These are phyloP conservation scores for Chalcosyrphus nemorum DNA, from an alignment of 2,888 invertebrate species.

Conservation along the genomic window DNA sequence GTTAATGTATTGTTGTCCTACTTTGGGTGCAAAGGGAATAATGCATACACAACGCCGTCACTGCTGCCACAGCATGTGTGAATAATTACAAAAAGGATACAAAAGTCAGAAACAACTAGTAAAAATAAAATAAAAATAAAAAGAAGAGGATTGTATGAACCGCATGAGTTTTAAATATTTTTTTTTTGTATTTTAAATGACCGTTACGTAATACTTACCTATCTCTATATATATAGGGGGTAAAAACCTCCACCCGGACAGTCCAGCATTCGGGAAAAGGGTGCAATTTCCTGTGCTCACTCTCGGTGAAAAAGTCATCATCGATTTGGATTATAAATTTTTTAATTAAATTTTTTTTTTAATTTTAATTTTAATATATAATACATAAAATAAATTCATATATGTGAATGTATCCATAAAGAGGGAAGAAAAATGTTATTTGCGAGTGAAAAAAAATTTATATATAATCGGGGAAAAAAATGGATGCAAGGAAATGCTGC, in stretches of 20 bases:
- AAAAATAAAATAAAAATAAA: slow-evolving; percentile 16
- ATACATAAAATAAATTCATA: background rate
- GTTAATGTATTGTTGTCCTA: slow-evolving; percentile 70
- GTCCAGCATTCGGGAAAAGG: slow-evolving; percentile 19
- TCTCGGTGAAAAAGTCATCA: slow-evolving; percentile 48
- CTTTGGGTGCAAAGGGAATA: slow-evolving; percentile 66
- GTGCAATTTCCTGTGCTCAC: slow-evolving; percentile 70
- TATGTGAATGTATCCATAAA: background rate
- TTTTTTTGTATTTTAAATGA: slow-evolving; percentile 52
- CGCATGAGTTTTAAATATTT: slow-evolving; percentile 39
- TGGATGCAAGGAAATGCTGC: slow-evolving; percentile 63
- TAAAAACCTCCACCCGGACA: slow-evolving; percentile 50
- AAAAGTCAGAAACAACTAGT: slow-evolving; percentile 38
- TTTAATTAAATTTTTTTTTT: slow-evolving; percentile 36
- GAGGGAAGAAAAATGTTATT: slow-evolving; percentile 30
- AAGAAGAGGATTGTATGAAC: slow-evolving; percentile 34
- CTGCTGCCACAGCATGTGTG: slow-evolving; percentile 44
- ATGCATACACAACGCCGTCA: slow-evolving; percentile 46
- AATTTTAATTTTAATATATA: background rate
- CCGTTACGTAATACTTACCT: slow-evolving; percentile 72
- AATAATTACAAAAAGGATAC: slow-evolving; percentile 53
- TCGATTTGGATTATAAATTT: slow-evolving; percentile 57
- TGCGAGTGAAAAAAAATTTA: slow-evolving; percentile 37
- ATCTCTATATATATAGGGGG: slow-evolving; percentile 48
- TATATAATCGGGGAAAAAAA: slow-evolving; percentile 34